Percentiles rank a stretch among this genome's conserved stretches.
Conservation (phyloP, 2,113 vertebrate genomes). For the Xiphophorus couchianus region DNA sequence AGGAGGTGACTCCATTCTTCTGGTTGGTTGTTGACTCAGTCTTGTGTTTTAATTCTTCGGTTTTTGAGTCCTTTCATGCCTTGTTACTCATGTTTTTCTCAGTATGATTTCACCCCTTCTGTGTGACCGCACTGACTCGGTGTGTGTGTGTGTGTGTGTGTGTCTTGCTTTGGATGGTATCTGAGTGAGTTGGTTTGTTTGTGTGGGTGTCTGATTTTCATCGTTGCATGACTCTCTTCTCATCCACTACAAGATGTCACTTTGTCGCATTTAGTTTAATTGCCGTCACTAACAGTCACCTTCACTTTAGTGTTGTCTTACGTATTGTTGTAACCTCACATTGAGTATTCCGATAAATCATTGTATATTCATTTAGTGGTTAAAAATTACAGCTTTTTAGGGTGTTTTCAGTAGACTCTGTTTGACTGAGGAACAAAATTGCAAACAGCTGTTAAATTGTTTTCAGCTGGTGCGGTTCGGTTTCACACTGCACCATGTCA, state of each 20-base stretch:
- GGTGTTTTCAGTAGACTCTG: too few species aligned
- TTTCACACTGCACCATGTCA: too few species aligned
- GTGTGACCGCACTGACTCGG: constrained; percentile 23
- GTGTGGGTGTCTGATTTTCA: constrained; percentile 9
- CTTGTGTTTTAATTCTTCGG: constrained; percentile 34
- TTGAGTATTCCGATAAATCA: too few species aligned
- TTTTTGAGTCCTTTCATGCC: constrained; percentile 23
- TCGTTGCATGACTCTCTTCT: constrained; percentile 51
- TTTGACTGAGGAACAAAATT: too few species aligned
- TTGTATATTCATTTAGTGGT: too few species aligned
- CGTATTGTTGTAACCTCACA: too few species aligned
- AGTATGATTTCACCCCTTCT: constrained; percentile 22
- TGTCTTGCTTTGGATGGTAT: constrained; percentile 11
- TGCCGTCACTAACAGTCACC: constrained; percentile 23
- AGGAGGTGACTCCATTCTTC: constrained; percentile 38
- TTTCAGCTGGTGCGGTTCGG: too few species aligned
- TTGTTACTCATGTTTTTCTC: neutral
- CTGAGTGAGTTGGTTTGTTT: neutral
- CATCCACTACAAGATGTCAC: constrained; percentile 22
- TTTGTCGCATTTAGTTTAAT: constrained; percentile 33
- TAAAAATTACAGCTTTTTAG: too few species aligned
- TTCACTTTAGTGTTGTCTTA: neutral
- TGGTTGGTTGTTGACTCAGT: constrained; percentile 42
- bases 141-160: constrained; percentile 3
- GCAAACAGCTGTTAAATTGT: too few species aligned